Percentiles rank a stretch among this genome's conserved stretches.
These are phyloP conservation scores for Zosterops japonicus DNA, from an alignment of 2,113 vertebrate species.

Conservation along the genomic window DNA sequence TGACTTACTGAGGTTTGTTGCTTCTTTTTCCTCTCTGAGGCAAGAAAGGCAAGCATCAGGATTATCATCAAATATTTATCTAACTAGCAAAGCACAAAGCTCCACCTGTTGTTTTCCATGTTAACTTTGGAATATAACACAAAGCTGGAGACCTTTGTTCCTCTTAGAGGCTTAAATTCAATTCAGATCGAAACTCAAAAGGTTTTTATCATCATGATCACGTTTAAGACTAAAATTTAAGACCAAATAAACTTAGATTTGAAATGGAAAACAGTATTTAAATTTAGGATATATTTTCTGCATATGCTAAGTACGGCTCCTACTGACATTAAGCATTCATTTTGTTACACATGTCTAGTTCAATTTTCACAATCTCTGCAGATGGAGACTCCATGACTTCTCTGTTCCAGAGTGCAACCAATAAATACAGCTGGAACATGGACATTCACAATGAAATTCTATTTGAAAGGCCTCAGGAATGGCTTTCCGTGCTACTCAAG, in stretches of 20 bases:
- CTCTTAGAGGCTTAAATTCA: not conserved
- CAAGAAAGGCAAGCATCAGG: not conserved
- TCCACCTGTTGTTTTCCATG: not conserved
- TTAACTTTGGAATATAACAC: not conserved
- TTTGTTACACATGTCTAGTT: not conserved
- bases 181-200: not conserved
- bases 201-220: not conserved
- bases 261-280: not conserved
- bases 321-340: not conserved
- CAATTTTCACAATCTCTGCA: not conserved
- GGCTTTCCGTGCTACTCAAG: not conserved
- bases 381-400: not conserved
- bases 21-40: not conserved
- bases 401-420: not conserved
- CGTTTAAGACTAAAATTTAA: conserved; percentile 1
- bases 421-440: not conserved
- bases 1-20: not conserved
- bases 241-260: not conserved
- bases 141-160: not conserved
- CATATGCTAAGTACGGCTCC: not conserved
- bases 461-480: not conserved
- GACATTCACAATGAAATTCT: not conserved
- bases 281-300: not conserved
- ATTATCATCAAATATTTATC: not conserved
- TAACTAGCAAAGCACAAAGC: not conserved